These are phyloP conservation scores for Muscicapa striata DNA, from an alignment of 2,797 vertebrate genomes.

Conservation along the genomic window DNA sequence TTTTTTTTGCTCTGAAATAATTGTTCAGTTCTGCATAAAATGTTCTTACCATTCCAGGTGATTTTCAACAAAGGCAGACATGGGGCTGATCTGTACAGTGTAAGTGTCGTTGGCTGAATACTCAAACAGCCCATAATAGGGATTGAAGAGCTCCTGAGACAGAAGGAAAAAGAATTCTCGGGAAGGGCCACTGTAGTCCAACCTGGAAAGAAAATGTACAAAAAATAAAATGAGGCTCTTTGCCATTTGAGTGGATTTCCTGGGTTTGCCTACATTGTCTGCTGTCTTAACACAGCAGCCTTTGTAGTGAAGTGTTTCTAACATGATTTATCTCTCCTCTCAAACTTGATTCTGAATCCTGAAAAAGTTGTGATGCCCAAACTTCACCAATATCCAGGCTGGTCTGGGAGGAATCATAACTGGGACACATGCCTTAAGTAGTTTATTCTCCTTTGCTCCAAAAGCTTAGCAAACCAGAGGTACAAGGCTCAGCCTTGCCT, in stretches of 20 bases:
- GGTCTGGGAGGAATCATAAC: not conserved
- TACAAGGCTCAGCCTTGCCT: not conserved
- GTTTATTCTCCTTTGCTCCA: not conserved
- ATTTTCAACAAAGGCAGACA: slow-evolving; percentile 98
- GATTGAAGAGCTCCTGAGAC: slow-evolving; percentile 98
- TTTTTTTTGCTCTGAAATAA: not conserved
- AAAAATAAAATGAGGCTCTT: not conserved
- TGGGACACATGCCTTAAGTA: not conserved
- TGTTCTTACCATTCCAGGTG: slow-evolving; percentile 92
- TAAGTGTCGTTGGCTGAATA: slow-evolving; percentile 98
- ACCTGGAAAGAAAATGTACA: slow-evolving; percentile 74
- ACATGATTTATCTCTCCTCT: not conserved
- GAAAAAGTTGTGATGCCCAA: not conserved
- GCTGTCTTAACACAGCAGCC: not conserved
- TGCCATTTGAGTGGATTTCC: not conserved
- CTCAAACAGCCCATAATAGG: slow-evolving; percentile 97
- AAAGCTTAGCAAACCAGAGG: not conserved
- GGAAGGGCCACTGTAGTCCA: slow-evolving; percentile 97
- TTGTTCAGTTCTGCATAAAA: not conserved
- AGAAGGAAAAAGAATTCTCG: slow-evolving; percentile 97
- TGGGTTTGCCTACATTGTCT: not conserved
- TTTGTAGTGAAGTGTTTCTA: not conserved
- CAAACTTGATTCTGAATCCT: not conserved
- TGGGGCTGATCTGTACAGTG: slow-evolving; percentile 97
- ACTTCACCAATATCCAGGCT: not conserved